Conservation (phyloP, 2,888 invertebrate genomes). For the Hirtodrosophila duncani region DNA sequence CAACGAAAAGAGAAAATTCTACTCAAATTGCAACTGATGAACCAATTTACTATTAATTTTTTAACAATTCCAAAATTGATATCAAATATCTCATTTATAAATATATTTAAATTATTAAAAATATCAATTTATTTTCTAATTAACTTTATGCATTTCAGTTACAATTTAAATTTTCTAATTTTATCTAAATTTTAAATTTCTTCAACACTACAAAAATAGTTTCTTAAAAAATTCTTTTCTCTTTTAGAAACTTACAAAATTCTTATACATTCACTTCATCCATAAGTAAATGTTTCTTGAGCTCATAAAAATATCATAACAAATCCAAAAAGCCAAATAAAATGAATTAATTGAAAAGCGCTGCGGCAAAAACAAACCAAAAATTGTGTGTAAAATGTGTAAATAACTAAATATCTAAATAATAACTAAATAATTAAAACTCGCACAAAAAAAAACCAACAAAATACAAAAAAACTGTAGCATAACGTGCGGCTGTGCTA, state of each 20-base stretch:
- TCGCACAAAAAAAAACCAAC: slow-evolving; percentile 6
- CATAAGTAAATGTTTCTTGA: no score
- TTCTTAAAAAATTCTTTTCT: slow-evolving; percentile 2
- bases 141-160: neutral
- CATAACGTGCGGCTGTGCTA: slow-evolving; percentile 44
- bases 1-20: no score
- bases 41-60: no score
- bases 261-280: no score
- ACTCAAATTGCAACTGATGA: no score
- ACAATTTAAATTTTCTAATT: neutral
- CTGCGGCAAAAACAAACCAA: slow-evolving; percentile 63
- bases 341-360: slow-evolving; percentile 40
- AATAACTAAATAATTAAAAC: neutral
- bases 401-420: neutral
- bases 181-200: slow-evolving; percentile 1
- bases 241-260: no score
- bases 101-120: no score
- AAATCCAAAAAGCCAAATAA: slow-evolving; percentile 30
- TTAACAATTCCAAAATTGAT: neutral
- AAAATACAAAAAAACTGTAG: slow-evolving; percentile 31
- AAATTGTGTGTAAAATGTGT: slow-evolving; percentile 16
- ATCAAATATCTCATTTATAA: no score
- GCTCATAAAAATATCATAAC: slow-evolving; percentile 9
- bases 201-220: neutral
- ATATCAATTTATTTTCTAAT: neutral